Evolutionary conservation across 1,140 invertebrate species (phyloP), one percentile per base, ranked within the genome.

Genomic region (Drosophila prosaltans): DNA sequence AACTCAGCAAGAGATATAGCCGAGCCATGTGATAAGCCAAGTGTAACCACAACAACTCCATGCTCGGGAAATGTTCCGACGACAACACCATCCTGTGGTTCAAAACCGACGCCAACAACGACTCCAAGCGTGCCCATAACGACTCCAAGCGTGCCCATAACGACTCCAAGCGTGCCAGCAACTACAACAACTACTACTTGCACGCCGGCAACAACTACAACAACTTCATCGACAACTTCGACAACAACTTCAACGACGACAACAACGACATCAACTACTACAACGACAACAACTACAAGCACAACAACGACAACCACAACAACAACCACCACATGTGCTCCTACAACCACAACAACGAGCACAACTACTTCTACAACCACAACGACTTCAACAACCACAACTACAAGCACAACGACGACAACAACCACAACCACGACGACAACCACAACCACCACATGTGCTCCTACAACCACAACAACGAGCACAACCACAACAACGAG

Each of bases 21-120:
- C 2, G 32, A 26, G 41, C 78, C 78, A 3, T 81, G 74, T 16
- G 16, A 16, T 16, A 16, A 16, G 16, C 69, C 76, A 32, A 40
- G 55, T 28, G n/a, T 30, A 16, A 66, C 63, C 1, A 74, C 67
- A 7, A 60, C 59, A 16, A 55, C 70, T 2, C 70, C 78, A 9
- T 80, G 77, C 41, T 65, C 69, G 7, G 65, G 28, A 0, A 54
- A 58, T 21, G 36, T 55, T 11, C 71, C 62, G 21, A 71, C 66
- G 7, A 65, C 48, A 3, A 26, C 70, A 28, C 54, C 61, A 3
- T 72, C 68, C 30, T 59, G 26, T 36, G 65, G n/a, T 4, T 1
- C 41, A 43, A 28, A n/a, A n/a, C 32, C 32, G 32, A 6, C 28
- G 0, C 2, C 28, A 4, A 30, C 28, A 4, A 30, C 28, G 4